Evolutionary conservation across 1,140 invertebrate genomes (phyloP).

Genomic region (Phymorhynchus buccinoides): DNA sequence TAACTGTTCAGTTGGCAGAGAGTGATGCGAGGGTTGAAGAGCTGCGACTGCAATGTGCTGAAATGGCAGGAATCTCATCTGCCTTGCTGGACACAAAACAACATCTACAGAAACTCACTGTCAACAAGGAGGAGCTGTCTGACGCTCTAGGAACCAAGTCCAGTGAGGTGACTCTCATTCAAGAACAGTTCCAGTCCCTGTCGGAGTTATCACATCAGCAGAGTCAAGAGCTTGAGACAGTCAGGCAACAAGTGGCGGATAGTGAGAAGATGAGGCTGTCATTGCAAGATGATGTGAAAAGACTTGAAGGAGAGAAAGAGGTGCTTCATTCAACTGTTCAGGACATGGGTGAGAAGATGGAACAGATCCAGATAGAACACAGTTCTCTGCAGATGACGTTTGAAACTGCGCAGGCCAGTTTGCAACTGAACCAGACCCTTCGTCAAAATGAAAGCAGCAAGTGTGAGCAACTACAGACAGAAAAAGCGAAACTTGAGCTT

Average conservation of each 20-base stretch:
- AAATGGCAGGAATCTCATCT: conserved; percentile 14
- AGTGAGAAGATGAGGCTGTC: background rate
- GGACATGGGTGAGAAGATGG: background rate
- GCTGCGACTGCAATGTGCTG: conserved; percentile 9
- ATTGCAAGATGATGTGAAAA: conserved; percentile 12
- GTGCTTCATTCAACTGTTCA: background rate
- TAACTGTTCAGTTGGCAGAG: background rate
- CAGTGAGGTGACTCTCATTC: background rate
- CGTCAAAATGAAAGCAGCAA: conserved; percentile 11
- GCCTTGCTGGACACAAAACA: background rate
- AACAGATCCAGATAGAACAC: conserved; percentile 16
- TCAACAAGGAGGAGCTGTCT: conserved; percentile 38
- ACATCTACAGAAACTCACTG: conserved; percentile 21
- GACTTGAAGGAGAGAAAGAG: conserved; percentile 11
- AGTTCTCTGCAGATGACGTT: conserved; percentile 5
- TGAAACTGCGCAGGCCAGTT: background rate
- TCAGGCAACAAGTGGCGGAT: conserved; percentile 14
- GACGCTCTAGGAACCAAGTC: conserved; percentile 4
- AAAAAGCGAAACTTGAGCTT: background rate
- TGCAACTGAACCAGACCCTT: background rate
- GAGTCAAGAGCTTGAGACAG: conserved; percentile 27
- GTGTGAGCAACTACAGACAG: background rate
- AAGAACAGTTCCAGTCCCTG: conserved; percentile 22
- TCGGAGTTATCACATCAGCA: conserved; percentile 29
- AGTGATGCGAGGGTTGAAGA: conserved; percentile 15